phyloP scores from a whole-genome alignment of 2,113 vertebrate genomes.

The Sprattus sprattus region DNA sequence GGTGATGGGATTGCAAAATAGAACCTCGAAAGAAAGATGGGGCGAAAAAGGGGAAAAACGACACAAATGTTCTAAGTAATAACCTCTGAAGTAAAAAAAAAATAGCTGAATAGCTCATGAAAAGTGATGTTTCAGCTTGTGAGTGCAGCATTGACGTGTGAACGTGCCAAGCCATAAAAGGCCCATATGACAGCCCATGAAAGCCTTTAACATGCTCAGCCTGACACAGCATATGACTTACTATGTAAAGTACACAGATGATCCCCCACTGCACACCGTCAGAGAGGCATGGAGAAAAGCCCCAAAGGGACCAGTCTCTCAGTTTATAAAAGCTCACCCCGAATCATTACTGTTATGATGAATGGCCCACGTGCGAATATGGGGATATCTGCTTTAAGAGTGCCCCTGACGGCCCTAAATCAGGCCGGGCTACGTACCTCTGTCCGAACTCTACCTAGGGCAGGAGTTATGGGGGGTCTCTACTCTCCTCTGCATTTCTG shows the following conservation, averaged over 20 bases:
- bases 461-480: slow-evolving; percentile 24
- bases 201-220: background rate
- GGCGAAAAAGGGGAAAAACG: background rate
- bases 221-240: slow-evolving; percentile 16
- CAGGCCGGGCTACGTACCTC: slow-evolving; percentile 18
- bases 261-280: background rate
- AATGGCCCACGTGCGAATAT: background rate
- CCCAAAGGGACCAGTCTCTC: background rate
- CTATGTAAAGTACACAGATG: background rate
- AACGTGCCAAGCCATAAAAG: slow-evolving; percentile 9
- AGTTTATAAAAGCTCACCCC: slow-evolving; percentile 13
- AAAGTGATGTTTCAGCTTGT: background rate
- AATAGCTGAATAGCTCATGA: background rate
- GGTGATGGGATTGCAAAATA: background rate
- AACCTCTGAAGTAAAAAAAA: background rate
- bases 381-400: slow-evolving; percentile 4
- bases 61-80: background rate
- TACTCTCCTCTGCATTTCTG: slow-evolving; percentile 23
- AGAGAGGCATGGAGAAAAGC: background rate
- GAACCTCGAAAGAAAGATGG: background rate
- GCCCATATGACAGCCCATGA: background rate
- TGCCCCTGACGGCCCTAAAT: slow-evolving; percentile 29
- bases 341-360: background rate
- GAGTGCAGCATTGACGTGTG: background rate
- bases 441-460: slow-evolving; percentile 29